A percentile compares a stretch with the other conserved stretches of the same genome.
phyloP scores from a whole-genome alignment of 2,888 invertebrate genomes.

The Eurytoma adleriae region DNA sequence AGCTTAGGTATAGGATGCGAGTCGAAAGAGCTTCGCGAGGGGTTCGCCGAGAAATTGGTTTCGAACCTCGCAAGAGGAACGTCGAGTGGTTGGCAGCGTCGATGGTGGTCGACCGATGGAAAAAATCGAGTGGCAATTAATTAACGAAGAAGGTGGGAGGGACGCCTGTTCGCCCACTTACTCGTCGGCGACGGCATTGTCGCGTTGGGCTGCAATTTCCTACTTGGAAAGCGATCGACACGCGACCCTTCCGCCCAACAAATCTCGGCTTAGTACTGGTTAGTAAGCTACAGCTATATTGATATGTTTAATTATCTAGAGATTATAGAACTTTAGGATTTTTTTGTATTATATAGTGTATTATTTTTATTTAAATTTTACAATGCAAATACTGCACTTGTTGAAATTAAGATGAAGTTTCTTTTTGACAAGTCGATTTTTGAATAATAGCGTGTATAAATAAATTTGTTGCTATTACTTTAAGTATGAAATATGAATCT shows the following conservation, averaged over 20 bases:
- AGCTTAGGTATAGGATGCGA: neutral
- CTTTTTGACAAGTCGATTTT: no score
- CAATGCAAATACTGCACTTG: no score
- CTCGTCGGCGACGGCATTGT: neutral
- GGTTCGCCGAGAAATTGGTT: conserved; percentile 36
- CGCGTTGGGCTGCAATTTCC: conserved; percentile 4
- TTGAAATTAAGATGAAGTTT: no score
- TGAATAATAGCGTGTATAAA: no score
- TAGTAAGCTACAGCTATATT: neutral
- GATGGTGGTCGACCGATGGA: neutral
- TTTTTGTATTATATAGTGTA: no score
- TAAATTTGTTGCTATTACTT: no score
- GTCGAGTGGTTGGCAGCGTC: conserved; percentile 31
- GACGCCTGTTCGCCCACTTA: neutral
- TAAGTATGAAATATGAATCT: no score
- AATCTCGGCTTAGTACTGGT: neutral
- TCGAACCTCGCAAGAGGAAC: conserved; percentile 4
- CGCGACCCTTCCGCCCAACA: neutral
- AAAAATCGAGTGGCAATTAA: conserved; percentile 55
- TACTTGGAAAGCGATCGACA: neutral
- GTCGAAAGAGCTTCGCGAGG: neutral
- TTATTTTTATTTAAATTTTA: no score
- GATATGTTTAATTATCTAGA: no score
- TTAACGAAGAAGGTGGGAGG: conserved; percentile 17
- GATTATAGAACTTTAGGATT: no score